Percentiles rank a stretch among this genome's conserved stretches.
Evolutionary conservation across 2,888 invertebrate species (phyloP).

Genomic region (Harpalus rufipes): DNA sequence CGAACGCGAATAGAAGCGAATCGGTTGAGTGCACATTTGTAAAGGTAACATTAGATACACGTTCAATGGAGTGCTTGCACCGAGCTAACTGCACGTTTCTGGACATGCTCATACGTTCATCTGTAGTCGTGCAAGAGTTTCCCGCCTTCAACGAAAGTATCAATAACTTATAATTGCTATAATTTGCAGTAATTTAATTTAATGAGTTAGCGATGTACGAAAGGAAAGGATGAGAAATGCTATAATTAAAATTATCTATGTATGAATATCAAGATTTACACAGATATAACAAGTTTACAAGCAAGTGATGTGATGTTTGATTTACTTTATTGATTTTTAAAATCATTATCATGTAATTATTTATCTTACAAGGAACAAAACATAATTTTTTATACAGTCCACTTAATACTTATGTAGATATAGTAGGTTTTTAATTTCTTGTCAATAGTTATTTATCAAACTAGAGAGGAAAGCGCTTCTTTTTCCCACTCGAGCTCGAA

Average conservation of each 20-base stretch:
- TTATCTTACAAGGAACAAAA: no score
- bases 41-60: slow-evolving; percentile 38
- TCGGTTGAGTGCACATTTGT: slow-evolving; percentile 28
- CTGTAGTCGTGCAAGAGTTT: slow-evolving; percentile 9
- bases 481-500: no score
- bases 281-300: background rate
- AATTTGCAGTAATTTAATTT: slow-evolving; percentile 38
- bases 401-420: no score
- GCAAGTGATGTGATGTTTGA: background rate
- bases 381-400: no score
- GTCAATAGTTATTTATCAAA: no score
- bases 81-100: slow-evolving; percentile 5
- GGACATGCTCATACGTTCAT: background rate
- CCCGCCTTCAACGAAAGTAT: slow-evolving; percentile 20
- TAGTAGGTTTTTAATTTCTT: no score
- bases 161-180: slow-evolving; percentile 41
- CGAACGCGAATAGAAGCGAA: slow-evolving; percentile 46
- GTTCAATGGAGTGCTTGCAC: background rate
- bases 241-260: slow-evolving; percentile 3
- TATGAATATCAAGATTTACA: background rate
- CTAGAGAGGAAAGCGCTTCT: no score
- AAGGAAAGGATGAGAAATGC: slow-evolving; percentile 5
- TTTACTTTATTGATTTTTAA: background rate
- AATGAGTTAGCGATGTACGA: slow-evolving; percentile 15
- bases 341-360: no score